These are phyloP conservation scores for Cercopithecus neglectus DNA, from an alignment of 2,797 vertebrate genomes.

Conservation along the genomic window DNA sequence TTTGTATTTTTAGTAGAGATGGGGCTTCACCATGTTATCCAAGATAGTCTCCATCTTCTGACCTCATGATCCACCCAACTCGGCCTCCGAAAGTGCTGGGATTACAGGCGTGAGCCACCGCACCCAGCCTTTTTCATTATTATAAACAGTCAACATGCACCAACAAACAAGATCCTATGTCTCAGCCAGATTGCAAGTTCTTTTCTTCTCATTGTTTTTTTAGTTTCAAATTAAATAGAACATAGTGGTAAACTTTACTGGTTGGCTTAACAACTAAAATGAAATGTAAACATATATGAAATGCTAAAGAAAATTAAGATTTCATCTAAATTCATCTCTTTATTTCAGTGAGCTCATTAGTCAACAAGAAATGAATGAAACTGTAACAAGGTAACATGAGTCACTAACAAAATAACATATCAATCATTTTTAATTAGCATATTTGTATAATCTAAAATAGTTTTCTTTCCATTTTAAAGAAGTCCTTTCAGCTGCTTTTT, in stretches of 20 bases:
- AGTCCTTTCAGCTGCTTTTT: conserved; percentile 53
- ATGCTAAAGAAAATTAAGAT: conserved; percentile 64
- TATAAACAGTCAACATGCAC: background rate
- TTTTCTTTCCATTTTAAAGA: conserved; percentile 68
- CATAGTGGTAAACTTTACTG: conserved; percentile 34
- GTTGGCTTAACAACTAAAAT: conserved; percentile 58
- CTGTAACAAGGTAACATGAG: conserved; percentile 64
- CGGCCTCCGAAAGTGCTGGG: no score
- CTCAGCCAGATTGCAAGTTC: conserved; percentile 19
- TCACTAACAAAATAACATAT: conserved; percentile 70
- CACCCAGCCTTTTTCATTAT: background rate
- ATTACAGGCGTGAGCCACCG: no score
- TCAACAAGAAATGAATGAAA: conserved; percentile 74
- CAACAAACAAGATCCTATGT: conserved; percentile 11
- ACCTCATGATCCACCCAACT: no score
- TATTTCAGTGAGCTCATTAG: conserved; percentile 71
- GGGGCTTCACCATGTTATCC: no score
- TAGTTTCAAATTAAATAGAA: conserved; percentile 58
- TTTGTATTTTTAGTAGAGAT: no score
- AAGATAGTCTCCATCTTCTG: no score
- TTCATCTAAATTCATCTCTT: conserved; percentile 57
- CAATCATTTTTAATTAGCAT: conserved; percentile 77
- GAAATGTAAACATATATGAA: conserved; percentile 61
- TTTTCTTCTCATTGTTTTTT: conserved; percentile 51
- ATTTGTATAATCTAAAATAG: conserved; percentile 67